A percentile compares a stretch with the other conserved stretches of the same genome.
Evolutionary conservation across 2,797 vertebrate genomes (phyloP).

Genomic region (Ctenosaura bakeri): DNA sequence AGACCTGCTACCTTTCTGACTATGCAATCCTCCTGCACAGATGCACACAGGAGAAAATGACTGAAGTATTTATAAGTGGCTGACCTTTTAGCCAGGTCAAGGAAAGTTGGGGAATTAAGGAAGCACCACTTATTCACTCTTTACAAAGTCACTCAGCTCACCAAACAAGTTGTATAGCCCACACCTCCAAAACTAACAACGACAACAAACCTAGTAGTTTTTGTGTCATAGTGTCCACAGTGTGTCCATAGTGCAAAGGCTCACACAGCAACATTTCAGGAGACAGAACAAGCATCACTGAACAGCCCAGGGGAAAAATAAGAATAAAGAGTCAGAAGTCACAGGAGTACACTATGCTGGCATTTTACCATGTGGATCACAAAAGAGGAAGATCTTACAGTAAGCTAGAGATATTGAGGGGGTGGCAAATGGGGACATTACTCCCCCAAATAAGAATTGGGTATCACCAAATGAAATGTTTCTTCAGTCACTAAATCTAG

Average conservation of each 20-base stretch:
- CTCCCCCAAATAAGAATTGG: too few species aligned
- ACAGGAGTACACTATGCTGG: not conserved
- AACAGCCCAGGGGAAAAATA: not conserved
- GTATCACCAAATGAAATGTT: too few species aligned
- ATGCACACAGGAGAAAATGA: not conserved
- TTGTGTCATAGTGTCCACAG: too few species aligned
- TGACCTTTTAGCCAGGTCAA: not conserved
- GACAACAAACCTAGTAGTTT: not conserved
- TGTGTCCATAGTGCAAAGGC: not conserved
- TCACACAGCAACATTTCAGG: not conserved
- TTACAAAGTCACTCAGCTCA: not conserved
- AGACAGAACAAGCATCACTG: not conserved
- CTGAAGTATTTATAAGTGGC: not conserved
- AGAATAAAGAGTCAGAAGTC: not conserved
- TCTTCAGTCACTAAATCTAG: too few species aligned
- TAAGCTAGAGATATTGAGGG: too few species aligned
- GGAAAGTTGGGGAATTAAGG: not conserved
- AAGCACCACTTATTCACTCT: not conserved
- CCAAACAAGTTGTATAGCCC: not conserved
- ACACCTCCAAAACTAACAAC: not conserved
- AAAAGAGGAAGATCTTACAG: not conserved
- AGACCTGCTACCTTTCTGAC: too few species aligned
- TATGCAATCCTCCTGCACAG: too few species aligned
- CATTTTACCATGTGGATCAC: not conserved
- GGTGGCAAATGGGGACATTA: too few species aligned